Conservation (phyloP, 2,113 vertebrate genomes). For the Aptenodytes forsteri region DNA sequence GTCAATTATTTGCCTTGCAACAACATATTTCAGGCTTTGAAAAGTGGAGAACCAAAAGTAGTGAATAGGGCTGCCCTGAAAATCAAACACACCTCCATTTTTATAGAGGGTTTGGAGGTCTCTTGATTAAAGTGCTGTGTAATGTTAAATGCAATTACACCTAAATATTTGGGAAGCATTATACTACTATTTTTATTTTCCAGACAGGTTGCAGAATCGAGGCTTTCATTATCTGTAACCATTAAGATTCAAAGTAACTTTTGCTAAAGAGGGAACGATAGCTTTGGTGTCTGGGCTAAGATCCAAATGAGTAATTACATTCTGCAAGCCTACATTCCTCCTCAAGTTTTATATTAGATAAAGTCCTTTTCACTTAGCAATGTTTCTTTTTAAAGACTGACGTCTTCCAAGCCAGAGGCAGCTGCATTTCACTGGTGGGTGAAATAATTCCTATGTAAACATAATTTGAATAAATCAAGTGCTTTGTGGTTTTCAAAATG, state of each 20-base stretch:
- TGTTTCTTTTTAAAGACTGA: conserved; percentile 33
- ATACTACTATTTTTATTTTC: background rate
- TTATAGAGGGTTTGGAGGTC: accelerated
- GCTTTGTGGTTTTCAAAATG: conserved; percentile 30
- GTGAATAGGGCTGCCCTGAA: background rate
- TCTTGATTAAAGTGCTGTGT: background rate
- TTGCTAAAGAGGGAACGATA: conserved; percentile 44
- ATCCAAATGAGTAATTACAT: conserved; percentile 63
- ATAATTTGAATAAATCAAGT: conserved; percentile 38
- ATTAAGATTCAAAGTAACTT: conserved; percentile 48
- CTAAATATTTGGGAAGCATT: background rate
- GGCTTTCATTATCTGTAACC: conserved; percentile 22
- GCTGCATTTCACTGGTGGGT: conserved; percentile 9
- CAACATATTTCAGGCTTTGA: background rate
- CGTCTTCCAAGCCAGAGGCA: background rate
- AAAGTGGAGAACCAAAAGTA: background rate
- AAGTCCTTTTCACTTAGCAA: conserved; percentile 52
- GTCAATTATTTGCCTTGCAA: background rate
- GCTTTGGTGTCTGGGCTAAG: conserved; percentile 40
- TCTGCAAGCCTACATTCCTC: conserved; percentile 37
- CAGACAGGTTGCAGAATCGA: conserved; percentile 3
- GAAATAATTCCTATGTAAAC: conserved; percentile 34
- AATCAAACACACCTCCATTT: background rate
- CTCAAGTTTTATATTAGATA: conserved; percentile 45
- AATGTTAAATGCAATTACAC: background rate